Percentiles rank a stretch among this genome's conserved stretches.
phyloP scores from a whole-genome alignment of 1,140 invertebrate genomes.

The Octopus sinensis region DNA sequence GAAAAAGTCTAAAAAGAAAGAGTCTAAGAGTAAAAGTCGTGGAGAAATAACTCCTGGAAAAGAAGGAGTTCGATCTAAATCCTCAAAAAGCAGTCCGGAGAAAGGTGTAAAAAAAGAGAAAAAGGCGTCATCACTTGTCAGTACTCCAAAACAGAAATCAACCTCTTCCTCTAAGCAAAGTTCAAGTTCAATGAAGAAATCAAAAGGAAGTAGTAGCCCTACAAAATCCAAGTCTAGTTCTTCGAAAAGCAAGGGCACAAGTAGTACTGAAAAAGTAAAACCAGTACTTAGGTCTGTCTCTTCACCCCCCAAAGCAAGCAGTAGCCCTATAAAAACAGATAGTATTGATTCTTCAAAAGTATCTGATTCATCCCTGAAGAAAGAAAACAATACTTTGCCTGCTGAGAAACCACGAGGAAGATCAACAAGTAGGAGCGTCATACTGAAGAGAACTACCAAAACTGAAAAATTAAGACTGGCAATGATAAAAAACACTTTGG shows the following conservation, averaged over 20 bases:
- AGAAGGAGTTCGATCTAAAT: background rate
- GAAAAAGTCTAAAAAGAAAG: background rate
- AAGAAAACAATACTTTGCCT: background rate
- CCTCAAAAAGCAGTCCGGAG: background rate
- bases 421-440: background rate
- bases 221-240: constrained; percentile 2
- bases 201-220: background rate
- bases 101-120: constrained; percentile 7
- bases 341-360: constrained; percentile 9
- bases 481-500: background rate
- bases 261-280: background rate
- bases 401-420: background rate
- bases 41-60: background rate
- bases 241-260: background rate
- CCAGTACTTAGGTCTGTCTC: background rate
- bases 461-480: background rate
- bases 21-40: background rate
- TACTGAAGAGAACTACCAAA: background rate
- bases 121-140: background rate
- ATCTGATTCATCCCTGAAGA: background rate
- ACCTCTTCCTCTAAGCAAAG: background rate
- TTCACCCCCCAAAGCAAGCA: background rate
- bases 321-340: background rate
- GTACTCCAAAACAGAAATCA: background rate
- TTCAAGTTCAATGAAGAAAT: background rate